Base-by-base conservation (phyloP, 2,797 vertebrate genomes). In the Macropodus opercularis region DNA sequence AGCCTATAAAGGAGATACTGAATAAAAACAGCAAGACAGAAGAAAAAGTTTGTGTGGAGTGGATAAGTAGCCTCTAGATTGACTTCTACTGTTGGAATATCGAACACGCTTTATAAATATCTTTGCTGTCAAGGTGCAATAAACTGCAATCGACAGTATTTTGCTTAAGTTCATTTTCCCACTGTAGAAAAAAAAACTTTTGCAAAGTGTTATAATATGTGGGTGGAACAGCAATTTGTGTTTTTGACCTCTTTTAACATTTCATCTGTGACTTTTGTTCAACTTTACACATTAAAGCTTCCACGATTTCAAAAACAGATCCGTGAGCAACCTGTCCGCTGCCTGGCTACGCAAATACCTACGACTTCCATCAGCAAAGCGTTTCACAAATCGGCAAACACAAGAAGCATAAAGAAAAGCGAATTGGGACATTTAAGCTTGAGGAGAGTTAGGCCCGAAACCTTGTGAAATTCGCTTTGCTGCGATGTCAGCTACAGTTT, bases 191-290 rank as follows among this genome's bases (percentile, higher is more conserved):
- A 27, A 39, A 23, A 47, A 62, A 35, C 13, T 42, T 41, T 43
- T 8, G 44, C 19, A 3, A 63, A 74, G 58, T 42, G n/a, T 57
- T 47, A 48, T n/a, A 52, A 62, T 46, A 53, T 57, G 77, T 81
- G 71, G 77, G 81, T 42, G 66, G 63, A 61, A 58, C 69, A 62
- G 26, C 39, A 46, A 60, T 62, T 76, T 77, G 50, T 66, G 41
- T 56, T 51, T 63, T 55, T 73, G 55, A 81, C 55, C 69, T 44
- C 19, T 21, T 65, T 73, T 55, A 70, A 55, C 54, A 59, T 53
- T 52, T 35, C 15, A 55, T 13, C 23, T 3, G 15, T 59, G 62
- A 76, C 35, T 72, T 35, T 65, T 69, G 19, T 39, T 9, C 12
- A 23, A 41, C 26, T 35, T 61, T 4, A 24, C 3, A 46, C 22